Conservation (phyloP, 2,113 vertebrate genomes). For the Gallinago paraguaiae region DNA sequence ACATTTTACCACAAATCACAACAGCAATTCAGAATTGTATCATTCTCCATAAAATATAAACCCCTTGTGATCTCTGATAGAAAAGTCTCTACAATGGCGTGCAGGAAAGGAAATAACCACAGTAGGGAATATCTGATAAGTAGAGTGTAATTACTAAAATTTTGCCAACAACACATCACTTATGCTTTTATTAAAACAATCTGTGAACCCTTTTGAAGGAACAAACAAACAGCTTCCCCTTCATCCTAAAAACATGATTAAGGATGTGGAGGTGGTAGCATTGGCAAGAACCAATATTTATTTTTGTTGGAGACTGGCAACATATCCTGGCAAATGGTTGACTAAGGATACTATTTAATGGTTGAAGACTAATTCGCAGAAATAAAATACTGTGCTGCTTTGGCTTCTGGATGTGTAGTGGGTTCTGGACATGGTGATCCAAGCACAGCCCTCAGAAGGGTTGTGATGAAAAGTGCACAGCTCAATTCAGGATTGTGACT, state of each 20-base stretch:
- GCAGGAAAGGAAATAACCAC: background rate
- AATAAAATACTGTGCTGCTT: background rate
- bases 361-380: background rate
- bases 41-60: background rate
- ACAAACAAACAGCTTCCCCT: background rate
- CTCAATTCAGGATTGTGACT: background rate
- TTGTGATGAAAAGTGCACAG: background rate
- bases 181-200: background rate
- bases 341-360: background rate
- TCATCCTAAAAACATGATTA: background rate
- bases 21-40: background rate
- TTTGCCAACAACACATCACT: background rate
- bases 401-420: background rate
- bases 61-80: background rate
- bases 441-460: background rate
- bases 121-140: background rate
- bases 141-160: background rate
- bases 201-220: background rate
- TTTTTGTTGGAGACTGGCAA: background rate
- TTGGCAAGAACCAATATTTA: background rate
- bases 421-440: background rate
- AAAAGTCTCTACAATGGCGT: background rate
- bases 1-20: background rate
- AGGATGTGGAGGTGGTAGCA: background rate
- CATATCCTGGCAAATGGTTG: background rate